Conservation (phyloP, 2,113 vertebrate genomes). For the Chaenogobius annularis region DNA sequence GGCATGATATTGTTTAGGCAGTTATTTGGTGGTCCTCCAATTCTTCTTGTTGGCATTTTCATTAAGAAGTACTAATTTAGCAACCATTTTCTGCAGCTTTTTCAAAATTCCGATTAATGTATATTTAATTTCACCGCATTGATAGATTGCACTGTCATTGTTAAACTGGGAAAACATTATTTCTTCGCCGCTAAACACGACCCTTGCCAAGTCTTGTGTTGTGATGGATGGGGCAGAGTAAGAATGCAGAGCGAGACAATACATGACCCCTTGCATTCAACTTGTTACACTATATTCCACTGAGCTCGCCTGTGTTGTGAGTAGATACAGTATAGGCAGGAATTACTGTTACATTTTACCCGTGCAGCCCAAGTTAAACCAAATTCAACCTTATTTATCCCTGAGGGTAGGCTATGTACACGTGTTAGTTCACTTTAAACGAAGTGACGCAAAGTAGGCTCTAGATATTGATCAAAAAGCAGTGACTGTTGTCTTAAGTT, state of each 20-base stretch:
- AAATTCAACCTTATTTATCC: neutral
- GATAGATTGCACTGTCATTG: neutral
- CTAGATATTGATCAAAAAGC: neutral
- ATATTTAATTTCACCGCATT: conserved; percentile 5
- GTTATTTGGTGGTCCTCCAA: neutral
- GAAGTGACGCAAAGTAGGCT: neutral
- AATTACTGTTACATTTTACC: neutral
- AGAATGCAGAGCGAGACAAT: neutral
- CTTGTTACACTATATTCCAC: neutral
- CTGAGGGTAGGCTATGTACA: neutral
- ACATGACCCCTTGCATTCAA: neutral
- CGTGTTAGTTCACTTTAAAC: neutral
- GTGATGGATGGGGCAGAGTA: neutral
- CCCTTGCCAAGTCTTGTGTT: neutral
- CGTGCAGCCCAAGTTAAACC: neutral
- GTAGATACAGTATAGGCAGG: neutral
- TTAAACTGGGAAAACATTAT: neutral
- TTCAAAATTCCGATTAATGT: neutral
- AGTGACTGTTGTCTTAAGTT: neutral
- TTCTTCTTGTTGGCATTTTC: conserved; percentile 7
- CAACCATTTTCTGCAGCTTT: neutral
- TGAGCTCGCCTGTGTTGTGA: neutral
- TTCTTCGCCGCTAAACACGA: neutral
- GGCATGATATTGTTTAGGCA: neutral
- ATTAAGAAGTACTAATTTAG: neutral